These are phyloP conservation scores for Acanthurus leucopareius DNA, from an alignment of 2,797 vertebrate genomes.

Conservation along the genomic window DNA sequence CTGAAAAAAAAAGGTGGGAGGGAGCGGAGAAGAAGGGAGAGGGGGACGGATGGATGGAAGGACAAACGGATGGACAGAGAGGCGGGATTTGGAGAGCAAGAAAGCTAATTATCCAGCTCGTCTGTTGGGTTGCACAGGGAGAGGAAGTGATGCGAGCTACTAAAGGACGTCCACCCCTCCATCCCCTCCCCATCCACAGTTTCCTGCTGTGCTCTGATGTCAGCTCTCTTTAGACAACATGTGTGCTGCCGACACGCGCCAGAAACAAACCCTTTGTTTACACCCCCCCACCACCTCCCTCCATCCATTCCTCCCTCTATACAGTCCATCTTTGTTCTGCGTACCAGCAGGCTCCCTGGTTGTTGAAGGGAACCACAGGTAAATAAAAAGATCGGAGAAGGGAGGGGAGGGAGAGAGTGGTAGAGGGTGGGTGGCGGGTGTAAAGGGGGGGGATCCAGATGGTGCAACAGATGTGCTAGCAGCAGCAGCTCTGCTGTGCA, in stretches of 20 bases:
- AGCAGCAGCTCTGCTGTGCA: slow-evolving; percentile 92
- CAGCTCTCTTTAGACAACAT: slow-evolving; percentile 99
- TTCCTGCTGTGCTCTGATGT: slow-evolving; percentile 99
- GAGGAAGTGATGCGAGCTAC: slow-evolving; percentile 95
- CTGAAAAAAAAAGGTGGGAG: slow-evolving; percentile 69
- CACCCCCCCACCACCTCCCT: slow-evolving; percentile 64
- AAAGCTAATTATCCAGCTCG: slow-evolving; percentile 94
- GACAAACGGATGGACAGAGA: slow-evolving; percentile 81
- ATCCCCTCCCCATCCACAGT: slow-evolving; percentile 82
- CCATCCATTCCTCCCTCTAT: slow-evolving; percentile 87
- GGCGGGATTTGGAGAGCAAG: slow-evolving; percentile 82
- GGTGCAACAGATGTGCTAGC: slow-evolving; percentile 99
- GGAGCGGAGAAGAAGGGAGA: slow-evolving; percentile 59
- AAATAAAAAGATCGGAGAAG: slow-evolving; percentile 91
- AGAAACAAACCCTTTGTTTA: slow-evolving; percentile 98
- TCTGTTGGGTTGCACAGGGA: slow-evolving; percentile 93
- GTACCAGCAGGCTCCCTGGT: slow-evolving; percentile 92
- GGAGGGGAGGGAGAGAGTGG: slow-evolving; percentile 41
- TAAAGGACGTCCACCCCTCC: slow-evolving; percentile 94
- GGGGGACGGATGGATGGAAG: slow-evolving; percentile 69
- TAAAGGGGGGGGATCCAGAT: slow-evolving; percentile 89
- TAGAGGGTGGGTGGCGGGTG: slow-evolving; percentile 49
- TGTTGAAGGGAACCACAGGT: slow-evolving; percentile 95
- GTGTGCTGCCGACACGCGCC: slow-evolving; percentile 95
- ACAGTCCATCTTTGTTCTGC: slow-evolving; percentile 92